These are phyloP conservation scores for Copsychus sechellarum DNA, from an alignment of 2,113 vertebrate species.

Conservation along the genomic window DNA sequence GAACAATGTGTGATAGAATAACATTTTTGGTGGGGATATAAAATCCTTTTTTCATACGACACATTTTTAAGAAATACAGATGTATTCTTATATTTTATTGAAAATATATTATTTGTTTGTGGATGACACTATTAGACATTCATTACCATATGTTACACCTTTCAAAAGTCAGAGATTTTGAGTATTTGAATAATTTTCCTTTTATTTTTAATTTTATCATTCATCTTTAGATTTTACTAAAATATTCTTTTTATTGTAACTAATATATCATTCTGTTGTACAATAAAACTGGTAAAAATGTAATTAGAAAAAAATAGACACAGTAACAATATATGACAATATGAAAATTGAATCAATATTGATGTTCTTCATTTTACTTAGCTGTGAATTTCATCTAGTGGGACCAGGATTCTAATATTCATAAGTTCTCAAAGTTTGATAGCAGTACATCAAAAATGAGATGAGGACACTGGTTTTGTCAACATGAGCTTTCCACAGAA, in stretches of 20 bases:
- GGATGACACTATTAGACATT: background rate
- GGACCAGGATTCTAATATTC: background rate
- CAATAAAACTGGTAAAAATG: background rate
- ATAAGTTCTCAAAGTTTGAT: background rate
- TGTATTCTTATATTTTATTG: background rate
- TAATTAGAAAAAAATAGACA: background rate
- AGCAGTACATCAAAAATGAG: background rate
- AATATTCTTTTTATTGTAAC: background rate
- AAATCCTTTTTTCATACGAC: background rate
- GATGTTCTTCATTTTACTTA: background rate
- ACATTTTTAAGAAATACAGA: background rate
- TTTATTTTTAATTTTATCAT: background rate
- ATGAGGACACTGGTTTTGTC: background rate
- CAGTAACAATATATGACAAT: background rate
- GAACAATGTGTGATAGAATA: background rate
- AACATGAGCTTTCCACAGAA: background rate
- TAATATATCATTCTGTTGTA: background rate
- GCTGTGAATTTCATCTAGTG: background rate
- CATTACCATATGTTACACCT: background rate
- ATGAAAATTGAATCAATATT: background rate
- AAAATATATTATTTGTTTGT: background rate
- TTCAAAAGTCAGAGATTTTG: background rate
- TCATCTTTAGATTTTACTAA: background rate
- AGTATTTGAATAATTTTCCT: background rate
- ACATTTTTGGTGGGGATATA: background rate